Base-by-base conservation (phyloP, 2,113 vertebrate species). In the Pygoscelis antarcticus region DNA sequence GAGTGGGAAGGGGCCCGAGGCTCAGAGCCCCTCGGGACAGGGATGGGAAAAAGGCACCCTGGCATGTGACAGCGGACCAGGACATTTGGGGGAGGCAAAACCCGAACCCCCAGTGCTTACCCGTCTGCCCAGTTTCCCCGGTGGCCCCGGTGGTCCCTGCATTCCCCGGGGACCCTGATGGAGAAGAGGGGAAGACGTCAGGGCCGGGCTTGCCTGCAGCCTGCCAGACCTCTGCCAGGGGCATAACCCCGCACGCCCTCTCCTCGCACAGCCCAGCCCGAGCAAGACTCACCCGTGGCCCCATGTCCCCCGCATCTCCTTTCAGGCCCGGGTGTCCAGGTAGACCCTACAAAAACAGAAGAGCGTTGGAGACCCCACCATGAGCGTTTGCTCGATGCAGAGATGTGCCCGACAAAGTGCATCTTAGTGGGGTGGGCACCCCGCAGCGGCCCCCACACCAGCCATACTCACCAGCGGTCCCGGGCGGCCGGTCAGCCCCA, bases 51-150 rank as follows among this genome's bases (percentile, higher is more conserved):
- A 36, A n/a, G 47, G n/a, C 7, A 14, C 27, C 10, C 12, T 18
- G 38, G 26, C 49, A 26, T 1, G 11, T n/a, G 49, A 74, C 30
- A 40, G 19, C 1, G 16, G 18, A 40, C 7, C 18, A n/a, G 30
- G 30, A 25, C 13, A 5, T 58, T 32, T n/a, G 2, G 38, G 34
- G 54, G 38, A 29, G 54, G 78, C 6, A 38, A 29, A 83, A 25
- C 25, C 49, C 10, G 0, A 26, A 11, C 12, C 4, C 25, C 5
- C 34, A 2, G 25, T 49, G 69, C 99, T 98, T 92, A 99, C 99
- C 98, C 98, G 98, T 91, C 99, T 99, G 86, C 99, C 99, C 75
- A 91, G 51, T 79, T 98, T 99, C 49, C 99, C 99, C 23, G 97
- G 96, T 1, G 96, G 96, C 42, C 99, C 99, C 6, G 79, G 51